phyloP scores from a whole-genome alignment of 1,140 invertebrate species.

The Plutomurus gul region DNA sequence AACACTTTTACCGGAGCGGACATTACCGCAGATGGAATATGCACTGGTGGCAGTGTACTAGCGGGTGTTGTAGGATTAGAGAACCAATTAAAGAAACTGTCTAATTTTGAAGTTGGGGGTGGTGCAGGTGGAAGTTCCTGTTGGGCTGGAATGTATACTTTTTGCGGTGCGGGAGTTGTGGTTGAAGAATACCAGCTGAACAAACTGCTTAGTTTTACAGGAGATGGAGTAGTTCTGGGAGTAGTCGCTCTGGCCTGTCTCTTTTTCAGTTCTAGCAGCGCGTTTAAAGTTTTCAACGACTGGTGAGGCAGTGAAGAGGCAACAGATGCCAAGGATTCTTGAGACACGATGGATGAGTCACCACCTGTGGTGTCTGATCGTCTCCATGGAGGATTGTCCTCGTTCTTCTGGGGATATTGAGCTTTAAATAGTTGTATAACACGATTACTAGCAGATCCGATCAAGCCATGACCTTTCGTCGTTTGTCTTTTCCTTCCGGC shows the following conservation, averaged over 20 bases:
- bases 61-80: background rate
- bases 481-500: background rate
- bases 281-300: background rate
- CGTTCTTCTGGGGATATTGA: background rate
- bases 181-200: conserved; percentile 5
- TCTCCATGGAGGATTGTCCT: background rate
- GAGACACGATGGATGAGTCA: background rate
- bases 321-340: background rate
- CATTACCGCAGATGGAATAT: background rate
- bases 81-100: background rate
- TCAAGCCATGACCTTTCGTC: background rate
- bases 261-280: background rate
- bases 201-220: background rate
- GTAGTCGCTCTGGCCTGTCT: background rate
- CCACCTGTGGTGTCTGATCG: background rate
- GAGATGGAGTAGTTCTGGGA: background rate
- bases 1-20: background rate
- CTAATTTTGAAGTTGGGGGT: background rate
- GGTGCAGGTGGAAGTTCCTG: background rate
- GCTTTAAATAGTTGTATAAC: background rate
- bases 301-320: background rate
- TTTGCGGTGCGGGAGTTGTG: background rate
- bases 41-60: background rate
- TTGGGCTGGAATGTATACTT: background rate
- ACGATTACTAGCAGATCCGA: background rate